phyloP scores from a whole-genome alignment of 1,140 invertebrate species.

The Drosophila orosa region DNA sequence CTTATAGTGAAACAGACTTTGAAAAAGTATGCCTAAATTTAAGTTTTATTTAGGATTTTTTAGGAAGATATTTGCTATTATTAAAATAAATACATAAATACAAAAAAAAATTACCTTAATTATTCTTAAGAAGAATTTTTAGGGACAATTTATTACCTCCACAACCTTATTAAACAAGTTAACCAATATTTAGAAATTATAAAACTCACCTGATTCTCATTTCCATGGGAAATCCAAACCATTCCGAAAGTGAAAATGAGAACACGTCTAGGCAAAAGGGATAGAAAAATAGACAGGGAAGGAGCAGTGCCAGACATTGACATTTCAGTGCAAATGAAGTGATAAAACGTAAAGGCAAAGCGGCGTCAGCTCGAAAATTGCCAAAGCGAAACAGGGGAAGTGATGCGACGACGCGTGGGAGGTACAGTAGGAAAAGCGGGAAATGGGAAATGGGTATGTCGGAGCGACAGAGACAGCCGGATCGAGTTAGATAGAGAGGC shows the following conservation, averaged over 20 bases:
- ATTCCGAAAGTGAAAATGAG: conserved; percentile 16
- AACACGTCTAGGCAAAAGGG: conserved; percentile 15
- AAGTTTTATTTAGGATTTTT: too few species aligned
- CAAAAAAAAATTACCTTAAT: not conserved
- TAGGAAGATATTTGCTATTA: too few species aligned
- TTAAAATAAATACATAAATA: too few species aligned
- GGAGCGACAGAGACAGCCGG: conserved; percentile 11
- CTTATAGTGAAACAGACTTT: too few species aligned
- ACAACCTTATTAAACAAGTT: too few species aligned
- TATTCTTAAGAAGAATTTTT: not conserved
- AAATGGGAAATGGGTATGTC: conserved; percentile 19
- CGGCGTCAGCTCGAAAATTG: conserved; percentile 62
- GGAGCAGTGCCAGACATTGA: conserved; percentile 61
- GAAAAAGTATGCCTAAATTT: too few species aligned
- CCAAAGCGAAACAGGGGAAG: conserved; percentile 33
- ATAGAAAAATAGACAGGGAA: conserved; percentile 9
- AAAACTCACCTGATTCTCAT: not conserved
- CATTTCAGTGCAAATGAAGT: conserved; percentile 77
- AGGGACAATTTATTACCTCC: not conserved
- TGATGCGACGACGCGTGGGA: conserved; percentile 1
- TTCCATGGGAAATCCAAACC: not conserved
- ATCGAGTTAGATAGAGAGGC: conserved; percentile 9
- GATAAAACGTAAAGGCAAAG: conserved; percentile 67
- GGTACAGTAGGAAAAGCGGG: not conserved
- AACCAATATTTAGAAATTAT: too few species aligned